Percentiles rank a stretch among this genome's conserved stretches.
phyloP scores from a whole-genome alignment of 2,888 invertebrate genomes.

The Cephus pygmeus region DNA sequence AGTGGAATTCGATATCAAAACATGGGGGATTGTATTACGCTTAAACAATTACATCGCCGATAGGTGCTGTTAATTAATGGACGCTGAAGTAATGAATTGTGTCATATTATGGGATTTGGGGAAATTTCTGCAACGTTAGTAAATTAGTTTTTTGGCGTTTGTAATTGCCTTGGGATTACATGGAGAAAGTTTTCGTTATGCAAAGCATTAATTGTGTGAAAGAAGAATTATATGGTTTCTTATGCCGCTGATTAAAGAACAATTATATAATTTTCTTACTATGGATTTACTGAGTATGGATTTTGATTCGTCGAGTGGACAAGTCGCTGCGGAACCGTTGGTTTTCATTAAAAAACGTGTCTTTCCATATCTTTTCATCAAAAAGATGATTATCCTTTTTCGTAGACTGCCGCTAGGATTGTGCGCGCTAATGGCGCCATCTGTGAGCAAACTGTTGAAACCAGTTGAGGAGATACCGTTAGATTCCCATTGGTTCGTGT shows the following conservation, averaged over 20 bases:
- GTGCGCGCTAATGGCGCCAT: background rate
- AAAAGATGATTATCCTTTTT: background rate
- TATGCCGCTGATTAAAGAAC: background rate
- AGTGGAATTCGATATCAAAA: background rate
- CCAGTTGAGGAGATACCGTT: background rate
- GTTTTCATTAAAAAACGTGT: background rate
- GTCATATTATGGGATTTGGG: background rate
- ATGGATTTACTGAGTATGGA: background rate
- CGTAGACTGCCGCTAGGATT: background rate
- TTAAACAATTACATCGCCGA: background rate
- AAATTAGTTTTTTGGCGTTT: background rate
- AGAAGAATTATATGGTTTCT: background rate
- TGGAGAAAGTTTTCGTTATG: background rate
- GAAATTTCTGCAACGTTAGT: background rate
- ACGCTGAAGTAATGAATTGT: background rate
- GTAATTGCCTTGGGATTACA: background rate
- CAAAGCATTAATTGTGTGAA: background rate
- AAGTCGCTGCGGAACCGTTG: background rate
- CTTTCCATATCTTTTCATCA: background rate
- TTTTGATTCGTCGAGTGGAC: background rate
- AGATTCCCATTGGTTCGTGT: background rate
- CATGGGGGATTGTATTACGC: background rate
- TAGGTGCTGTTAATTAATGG: background rate
- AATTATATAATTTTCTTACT: background rate
- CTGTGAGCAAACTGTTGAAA: background rate